Base-by-base conservation (phyloP, 2,113 vertebrate genomes). In the Callipepla squamata region DNA sequence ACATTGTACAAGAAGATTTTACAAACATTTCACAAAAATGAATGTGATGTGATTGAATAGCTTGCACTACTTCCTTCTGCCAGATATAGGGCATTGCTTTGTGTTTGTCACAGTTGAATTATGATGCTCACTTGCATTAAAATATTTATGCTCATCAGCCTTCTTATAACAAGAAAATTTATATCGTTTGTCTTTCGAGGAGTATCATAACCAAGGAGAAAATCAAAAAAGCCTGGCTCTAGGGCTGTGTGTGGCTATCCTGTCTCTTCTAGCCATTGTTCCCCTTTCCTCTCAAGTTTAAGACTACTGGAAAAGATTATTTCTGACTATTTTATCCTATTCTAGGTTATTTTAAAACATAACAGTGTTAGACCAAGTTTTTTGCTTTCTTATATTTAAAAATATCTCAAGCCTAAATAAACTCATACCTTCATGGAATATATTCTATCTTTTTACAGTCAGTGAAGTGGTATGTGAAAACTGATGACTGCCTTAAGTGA, bases 81-180 rank as follows among this genome's bases (percentile, higher is more conserved):
- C 65, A 90, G 45, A 55, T 75, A 32, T 75, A 32, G 50, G 11
- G 70, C 6, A 3, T 69, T 50, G 26, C 23, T 73, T 48, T 66
- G 0, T 26, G 0, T 72, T 81, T 62, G 22, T n/a, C 59, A 4
- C 1, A 42, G 28, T 7, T 48, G 25, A 9, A 17, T 45, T 59
- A 50, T 63, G 25, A 22, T 73, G 36, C 2, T 81, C 63, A 3
- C 26, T 90, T 48, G 16, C 36, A 30, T 18, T n/a, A 40, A 18
- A 80, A 87, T 70, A 22, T 50, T 26, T 9, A 84, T 93, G 84
- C 62, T 93, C 73, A 16, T 63, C 76, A 85, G 63, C 80, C 50
- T 85, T 89, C 84, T 84, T 65, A 13, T 12, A 3, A 3, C 5
- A 69, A 57, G 22, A 5, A 82, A 73, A 92, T 30, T 20, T 80